Evolutionary conservation across 2,113 vertebrate species (phyloP).

Genomic region (Coregonus clupeaformis): DNA sequence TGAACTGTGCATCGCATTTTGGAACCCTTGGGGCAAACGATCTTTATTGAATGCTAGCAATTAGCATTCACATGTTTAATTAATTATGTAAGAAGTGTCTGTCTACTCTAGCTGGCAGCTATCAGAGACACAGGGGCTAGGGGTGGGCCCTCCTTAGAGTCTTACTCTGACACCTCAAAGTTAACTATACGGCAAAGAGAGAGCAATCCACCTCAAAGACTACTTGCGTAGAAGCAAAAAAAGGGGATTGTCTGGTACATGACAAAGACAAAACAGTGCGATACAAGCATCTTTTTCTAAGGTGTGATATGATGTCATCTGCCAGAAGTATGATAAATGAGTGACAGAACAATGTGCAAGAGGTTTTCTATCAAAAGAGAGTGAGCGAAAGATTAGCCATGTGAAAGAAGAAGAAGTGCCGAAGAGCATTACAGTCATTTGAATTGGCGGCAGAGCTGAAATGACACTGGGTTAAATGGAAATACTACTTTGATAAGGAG

Average conservation of each 20-base stretch:
- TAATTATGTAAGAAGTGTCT: slow-evolving; percentile 25
- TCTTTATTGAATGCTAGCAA: slow-evolving; percentile 37
- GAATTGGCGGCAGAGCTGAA: neutral
- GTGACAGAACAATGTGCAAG: neutral
- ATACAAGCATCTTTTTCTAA: neutral
- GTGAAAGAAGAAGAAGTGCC: neutral
- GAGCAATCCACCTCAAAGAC: too few relatives aligned
- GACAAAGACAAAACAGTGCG: neutral
- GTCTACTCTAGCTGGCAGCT: neutral
- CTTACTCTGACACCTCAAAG: too few relatives aligned
- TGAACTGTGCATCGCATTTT: slow-evolving; percentile 41
- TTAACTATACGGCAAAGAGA: too few relatives aligned
- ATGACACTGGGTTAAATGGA: neutral
- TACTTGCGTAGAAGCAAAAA: too few relatives aligned
- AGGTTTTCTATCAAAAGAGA: neutral
- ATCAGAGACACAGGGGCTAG: neutral
- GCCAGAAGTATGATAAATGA: neutral
- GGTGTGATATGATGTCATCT: neutral
- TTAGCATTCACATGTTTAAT: slow-evolving; percentile 49
- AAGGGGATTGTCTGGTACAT: neutral
- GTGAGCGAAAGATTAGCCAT: slow-evolving; percentile 3
- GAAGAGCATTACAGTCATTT: neutral
- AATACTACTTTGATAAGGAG: neutral
- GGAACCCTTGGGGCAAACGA: slow-evolving; percentile 24
- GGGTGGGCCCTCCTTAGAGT: neutral